Evolutionary conservation across 2,888 invertebrate genomes (phyloP).

Genomic region (Sturmia bella): DNA sequence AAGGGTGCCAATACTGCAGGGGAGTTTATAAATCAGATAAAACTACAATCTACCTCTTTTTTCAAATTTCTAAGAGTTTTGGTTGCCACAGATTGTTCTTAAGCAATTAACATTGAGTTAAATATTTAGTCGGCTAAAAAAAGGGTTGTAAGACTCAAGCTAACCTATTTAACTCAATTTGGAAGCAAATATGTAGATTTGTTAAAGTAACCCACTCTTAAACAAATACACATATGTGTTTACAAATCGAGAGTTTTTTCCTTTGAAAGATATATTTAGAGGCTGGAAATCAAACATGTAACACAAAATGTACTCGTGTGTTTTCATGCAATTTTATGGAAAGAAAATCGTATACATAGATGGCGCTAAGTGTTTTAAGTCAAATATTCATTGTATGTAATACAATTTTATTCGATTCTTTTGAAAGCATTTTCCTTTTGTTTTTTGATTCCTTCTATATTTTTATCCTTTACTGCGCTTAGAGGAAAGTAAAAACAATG

Average conservation of each 20-base stretch:
- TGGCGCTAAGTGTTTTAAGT: constrained; percentile 21
- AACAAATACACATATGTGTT: no score
- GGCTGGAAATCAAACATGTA: background rate
- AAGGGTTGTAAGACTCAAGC: constrained; percentile 37
- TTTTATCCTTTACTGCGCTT: no score
- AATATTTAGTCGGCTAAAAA: background rate
- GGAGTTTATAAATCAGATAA: constrained; percentile 45
- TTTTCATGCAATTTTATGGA: no score
- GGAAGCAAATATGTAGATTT: constrained; percentile 7
- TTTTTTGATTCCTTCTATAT: no score
- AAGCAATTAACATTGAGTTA: constrained; percentile 6
- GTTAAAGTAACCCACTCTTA: no score
- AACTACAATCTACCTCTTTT: constrained; percentile 21
- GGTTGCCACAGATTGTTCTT: background rate
- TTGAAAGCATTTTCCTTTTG: no score
- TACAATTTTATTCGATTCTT: no score
- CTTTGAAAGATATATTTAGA: background rate
- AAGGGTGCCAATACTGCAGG: background rate
- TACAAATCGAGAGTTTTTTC: background rate
- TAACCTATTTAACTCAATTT: constrained; percentile 55
- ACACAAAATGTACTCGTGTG: background rate
- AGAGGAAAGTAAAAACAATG: no score
- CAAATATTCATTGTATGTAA: no score
- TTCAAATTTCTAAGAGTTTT: constrained; percentile 7
- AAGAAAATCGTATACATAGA: constrained; percentile 2